Base-by-base conservation (phyloP, 1,140 invertebrate species). In the Babylonia areolata region DNA sequence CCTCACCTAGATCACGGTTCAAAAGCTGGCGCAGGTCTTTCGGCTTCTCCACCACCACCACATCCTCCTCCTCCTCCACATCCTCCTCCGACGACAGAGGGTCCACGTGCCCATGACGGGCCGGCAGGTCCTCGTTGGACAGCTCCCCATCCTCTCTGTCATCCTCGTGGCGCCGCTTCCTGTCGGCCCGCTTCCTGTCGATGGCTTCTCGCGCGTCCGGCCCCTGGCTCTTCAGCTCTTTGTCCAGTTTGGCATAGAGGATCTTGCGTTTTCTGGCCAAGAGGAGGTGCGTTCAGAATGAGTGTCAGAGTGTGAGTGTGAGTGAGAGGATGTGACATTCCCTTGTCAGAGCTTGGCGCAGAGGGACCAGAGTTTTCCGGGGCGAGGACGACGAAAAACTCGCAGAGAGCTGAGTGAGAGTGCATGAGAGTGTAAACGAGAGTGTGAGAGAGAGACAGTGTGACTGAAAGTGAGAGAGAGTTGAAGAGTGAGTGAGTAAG, bases 191-290 rank as follows among this genome's bases (percentile, higher is more conserved):
- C 86, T 95, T 95, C 88, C 95, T 95, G 58, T 96, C 96, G 71
- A 97, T 94, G 83, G 95, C 95, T 75, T 96, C 96, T 96, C 96
- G 97, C 1, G 96, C 96, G 95, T 97, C 97, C 40, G 92, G 96
- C 58, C 94, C 90, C 80, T 94, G 83, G 92, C 91, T 94, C 90
- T 83, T 87, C 78, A 77, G 87, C 75, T 85, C 85, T 88, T 87
- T 88, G 81, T 88, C 64, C 31, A 84, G 58, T 33, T 84, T 58
- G 40, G 64, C 82, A 17, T 31, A 86, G 20, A 88, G 87, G 42
- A 91, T 75, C 58, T 89, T 87, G 17, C 88, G 86, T 83, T 91
- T 91, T 78, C 90, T 92, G 77, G 58, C 69, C 79, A n/a, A n/a
- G n/a, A n/a, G n/a, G n/a, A n/a, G n/a, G n/a, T n/a, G 9, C 28